Evolutionary conservation across 2,888 invertebrate species (phyloP).

Genomic region (Mylabris sibirica): DNA sequence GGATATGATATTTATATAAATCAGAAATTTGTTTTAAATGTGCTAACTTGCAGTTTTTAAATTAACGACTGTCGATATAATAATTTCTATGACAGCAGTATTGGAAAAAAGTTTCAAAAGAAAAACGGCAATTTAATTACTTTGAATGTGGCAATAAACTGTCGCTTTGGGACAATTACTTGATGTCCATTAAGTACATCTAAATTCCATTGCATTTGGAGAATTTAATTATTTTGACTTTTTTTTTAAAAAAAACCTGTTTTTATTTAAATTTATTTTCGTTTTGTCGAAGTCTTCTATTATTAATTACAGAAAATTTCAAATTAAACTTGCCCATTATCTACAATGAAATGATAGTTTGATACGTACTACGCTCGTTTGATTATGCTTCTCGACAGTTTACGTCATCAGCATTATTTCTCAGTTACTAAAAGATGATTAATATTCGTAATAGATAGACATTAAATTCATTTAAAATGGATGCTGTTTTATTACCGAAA

Average conservation of each 20-base stretch:
- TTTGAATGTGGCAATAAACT: constrained; percentile 12
- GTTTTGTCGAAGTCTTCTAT: too few relatives aligned
- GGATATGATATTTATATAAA: too few relatives aligned
- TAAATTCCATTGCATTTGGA: constrained; percentile 8
- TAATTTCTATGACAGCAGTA: not conserved
- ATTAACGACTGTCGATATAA: not conserved
- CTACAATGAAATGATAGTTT: constrained; percentile 15
- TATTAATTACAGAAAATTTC: not conserved
- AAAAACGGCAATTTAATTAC: constrained; percentile 14
- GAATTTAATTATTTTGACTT: not conserved
- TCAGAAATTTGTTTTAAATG: too few relatives aligned
- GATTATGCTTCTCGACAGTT: constrained; percentile 11
- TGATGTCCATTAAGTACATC: constrained; percentile 7
- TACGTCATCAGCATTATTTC: constrained; percentile 17
- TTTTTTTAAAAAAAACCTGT: not conserved
- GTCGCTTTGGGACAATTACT: constrained; percentile 8
- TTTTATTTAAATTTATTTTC: not conserved
- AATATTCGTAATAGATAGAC: constrained; percentile 24
- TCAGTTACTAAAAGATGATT: constrained; percentile 15
- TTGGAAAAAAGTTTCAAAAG: not conserved
- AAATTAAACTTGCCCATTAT: constrained; percentile 9
- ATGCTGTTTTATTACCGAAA: not conserved
- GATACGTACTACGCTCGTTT: not conserved
- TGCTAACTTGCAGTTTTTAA: too few relatives aligned
- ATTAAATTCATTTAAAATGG: constrained; percentile 18